Base-by-base conservation (phyloP, 2,888 invertebrate species). In the Rugalucina vietnamica region DNA sequence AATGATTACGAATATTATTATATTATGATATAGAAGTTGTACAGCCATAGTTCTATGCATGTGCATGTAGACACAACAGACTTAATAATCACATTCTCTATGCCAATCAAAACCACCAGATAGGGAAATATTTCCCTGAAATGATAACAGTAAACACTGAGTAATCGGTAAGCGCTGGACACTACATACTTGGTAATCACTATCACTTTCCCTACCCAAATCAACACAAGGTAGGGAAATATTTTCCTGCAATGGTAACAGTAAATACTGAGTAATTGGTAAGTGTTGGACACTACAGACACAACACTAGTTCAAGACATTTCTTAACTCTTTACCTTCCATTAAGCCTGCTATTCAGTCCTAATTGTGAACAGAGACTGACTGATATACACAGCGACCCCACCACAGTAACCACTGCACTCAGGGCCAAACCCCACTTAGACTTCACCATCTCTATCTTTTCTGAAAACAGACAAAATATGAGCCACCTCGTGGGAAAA, bases 381-480 rank as follows among this genome's bases (percentile, higher is more conserved):
- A 98, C 96, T 0, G 99, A 98, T 97, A 99, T 99, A 49, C 97
- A 96, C 14, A 99, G 96, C 73, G 98, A 98, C 1, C 97, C 94
- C 0, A 96, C 93, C 0, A 96, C 97, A 0, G 98, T 98, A 14
- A 97, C 95, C 4, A 98, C 97, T 0, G 99, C 98, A 92, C 98
- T 97, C 57, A 98, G 96, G 0, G 99, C 98, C 93, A 99, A 96
- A 34, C 96, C 96, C 95, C 94, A 97, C 95, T 98, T 98, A 0
- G 98, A 98, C 93, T 97, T 97, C 54, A 95, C 97, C 93, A 98
- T 96, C 95, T 98, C 99, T 85, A 99, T 98, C 96, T 99, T 99
- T 81, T 95, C 95, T 95, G 91, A 5, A 88, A 88, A n/a, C 8
- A 57, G 76, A 43, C 43, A 18, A 8, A 43, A n/a, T n/a, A n/a